Base-by-base conservation (phyloP, 2,113 vertebrate species). In the Corythoichthys haematopterus region DNA sequence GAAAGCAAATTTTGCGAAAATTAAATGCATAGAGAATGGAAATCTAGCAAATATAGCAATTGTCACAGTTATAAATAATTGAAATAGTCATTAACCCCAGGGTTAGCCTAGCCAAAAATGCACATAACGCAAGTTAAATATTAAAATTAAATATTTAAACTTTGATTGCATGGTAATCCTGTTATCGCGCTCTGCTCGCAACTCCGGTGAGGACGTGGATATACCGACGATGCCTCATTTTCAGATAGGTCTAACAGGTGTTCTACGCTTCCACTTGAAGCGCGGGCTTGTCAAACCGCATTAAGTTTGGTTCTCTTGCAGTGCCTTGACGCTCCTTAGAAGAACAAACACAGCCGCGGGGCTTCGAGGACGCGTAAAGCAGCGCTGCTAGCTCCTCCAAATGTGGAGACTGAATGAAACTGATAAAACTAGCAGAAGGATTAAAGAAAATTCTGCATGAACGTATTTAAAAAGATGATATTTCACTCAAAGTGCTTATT, bases 271-370 rank as follows among this genome's bases (percentile, higher is more conserved):
- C 71, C 74, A 65, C 76, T 77, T 53, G 64, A 45, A 80, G 78
- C 70, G 48, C 0, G 58, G 64, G 65, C 69, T 68, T 71, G 78
- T 87, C 84, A 80, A 69, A 75, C 70, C 67, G 20, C 0, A 70
- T 80, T 81, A 75, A 78, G 52, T 68, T 84, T 14, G 79, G 59
- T 75, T 81, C 72, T 55, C 33, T 36, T 33, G 67, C 14, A 5
- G 74, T 72, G 46, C 28, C 15, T 72, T 69, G 84, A 77, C 87
- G 79, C 80, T 80, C 62, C 74, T 87, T 76, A 78, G 40, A 74
- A 65, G 76, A 80, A 57, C 64, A 77, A 70, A 69, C 70, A 28
- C 61, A 3, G 20, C 70, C 77, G 70, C 33, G 0, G 61, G 50
- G 64, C 66, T 4, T 0, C 2, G 50, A 20, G 37, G n/a, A 35